Conservation (phyloP, 2,797 vertebrate species). For the Knipowitschia caucasica region DNA sequence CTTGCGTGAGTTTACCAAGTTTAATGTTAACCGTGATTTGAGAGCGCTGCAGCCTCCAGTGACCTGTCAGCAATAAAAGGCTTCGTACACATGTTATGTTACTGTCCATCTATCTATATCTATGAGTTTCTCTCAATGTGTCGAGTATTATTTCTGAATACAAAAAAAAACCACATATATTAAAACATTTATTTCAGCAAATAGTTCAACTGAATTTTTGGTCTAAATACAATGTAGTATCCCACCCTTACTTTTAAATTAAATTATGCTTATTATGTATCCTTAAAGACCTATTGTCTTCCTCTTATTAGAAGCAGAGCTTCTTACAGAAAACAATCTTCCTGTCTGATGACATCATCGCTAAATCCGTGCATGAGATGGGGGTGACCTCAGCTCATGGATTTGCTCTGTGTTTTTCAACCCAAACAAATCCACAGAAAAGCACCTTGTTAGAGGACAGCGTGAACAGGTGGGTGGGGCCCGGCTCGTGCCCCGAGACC, state of each 20-base stretch:
- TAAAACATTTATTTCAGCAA: too few species aligned
- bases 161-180: too few species aligned
- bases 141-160: too few species aligned
- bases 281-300: background rate
- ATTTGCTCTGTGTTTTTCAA: conserved; percentile 57
- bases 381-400: conserved; percentile 59
- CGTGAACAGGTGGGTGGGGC: conserved; percentile 41
- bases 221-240: background rate
- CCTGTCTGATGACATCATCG: conserved; percentile 65
- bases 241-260: background rate
- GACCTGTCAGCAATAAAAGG: conserved; percentile 65
- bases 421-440: conserved; percentile 56
- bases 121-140: too few species aligned
- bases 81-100: too few species aligned
- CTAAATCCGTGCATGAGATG: conserved; percentile 56
- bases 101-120: too few species aligned
- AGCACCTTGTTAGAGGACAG: conserved; percentile 44
- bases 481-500: conserved; percentile 14
- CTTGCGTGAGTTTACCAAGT: conserved; percentile 61
- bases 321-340: conserved; percentile 71
- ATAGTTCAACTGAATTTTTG: too few species aligned
- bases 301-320: conserved; percentile 65
- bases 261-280: background rate
- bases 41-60: conserved; percentile 47
- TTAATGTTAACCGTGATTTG: conserved; percentile 62